phyloP scores from a whole-genome alignment of 1,140 invertebrate genomes.

The Drosophila novamexicana region DNA sequence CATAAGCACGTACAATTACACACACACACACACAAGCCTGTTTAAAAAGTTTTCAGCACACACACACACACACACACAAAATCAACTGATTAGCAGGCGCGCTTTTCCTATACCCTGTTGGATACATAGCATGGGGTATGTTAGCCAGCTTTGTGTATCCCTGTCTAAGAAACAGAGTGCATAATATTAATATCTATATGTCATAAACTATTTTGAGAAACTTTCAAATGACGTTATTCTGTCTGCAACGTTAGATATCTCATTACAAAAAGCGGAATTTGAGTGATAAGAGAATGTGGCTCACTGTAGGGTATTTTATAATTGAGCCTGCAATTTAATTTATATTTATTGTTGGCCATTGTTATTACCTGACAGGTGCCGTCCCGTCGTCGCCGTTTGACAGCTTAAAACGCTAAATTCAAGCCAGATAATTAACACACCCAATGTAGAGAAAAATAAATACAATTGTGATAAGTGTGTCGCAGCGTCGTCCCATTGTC shows the following conservation, averaged over 20 bases:
- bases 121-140: no score
- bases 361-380: conserved; percentile 46
- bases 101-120: conserved; percentile 20
- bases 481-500: conserved; percentile 67
- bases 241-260: no score
- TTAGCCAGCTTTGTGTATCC: background rate
- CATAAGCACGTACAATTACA: background rate
- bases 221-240: no score
- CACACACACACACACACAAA: conserved; percentile 1
- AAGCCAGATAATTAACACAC: conserved; percentile 69
- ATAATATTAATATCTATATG: no score
- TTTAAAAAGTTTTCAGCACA: conserved; percentile 32
- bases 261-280: no score
- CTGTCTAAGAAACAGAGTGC: no score
- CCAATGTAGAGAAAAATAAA: conserved; percentile 18
- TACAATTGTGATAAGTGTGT: conserved; percentile 32
- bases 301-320: background rate
- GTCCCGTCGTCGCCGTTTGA: conserved; percentile 48
- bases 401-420: conserved; percentile 72
- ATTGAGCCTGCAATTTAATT: background rate
- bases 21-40: background rate
- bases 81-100: conserved; percentile 32
- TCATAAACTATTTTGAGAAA: no score
- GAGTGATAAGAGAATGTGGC: background rate
- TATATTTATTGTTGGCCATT: conserved; percentile 10